Evolutionary conservation across 2,113 vertebrate species (phyloP).

Genomic region (Bucco capensis): DNA sequence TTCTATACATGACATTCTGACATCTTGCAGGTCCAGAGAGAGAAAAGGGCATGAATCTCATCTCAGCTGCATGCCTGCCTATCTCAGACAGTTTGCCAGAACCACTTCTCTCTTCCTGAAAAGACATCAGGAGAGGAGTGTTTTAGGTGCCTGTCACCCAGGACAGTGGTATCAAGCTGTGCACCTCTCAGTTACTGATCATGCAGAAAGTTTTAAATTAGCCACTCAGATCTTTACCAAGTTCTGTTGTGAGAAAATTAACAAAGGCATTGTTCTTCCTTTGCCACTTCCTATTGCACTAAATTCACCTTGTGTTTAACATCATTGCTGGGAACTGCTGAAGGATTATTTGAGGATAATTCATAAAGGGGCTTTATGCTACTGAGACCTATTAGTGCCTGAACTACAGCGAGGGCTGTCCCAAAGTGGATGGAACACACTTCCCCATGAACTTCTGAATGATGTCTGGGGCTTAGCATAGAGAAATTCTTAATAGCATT

Average conservation of each 20-base stretch:
- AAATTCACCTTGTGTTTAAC: background rate
- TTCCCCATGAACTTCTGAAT: background rate
- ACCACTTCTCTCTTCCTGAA: background rate
- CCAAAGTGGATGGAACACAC: background rate
- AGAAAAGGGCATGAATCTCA: background rate
- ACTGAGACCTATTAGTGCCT: background rate
- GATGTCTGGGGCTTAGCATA: background rate
- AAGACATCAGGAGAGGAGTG: background rate
- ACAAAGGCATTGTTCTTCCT: background rate
- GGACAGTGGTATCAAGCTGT: background rate
- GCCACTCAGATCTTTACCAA: background rate
- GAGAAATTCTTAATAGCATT: conserved; percentile 35
- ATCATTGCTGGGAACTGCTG: background rate
- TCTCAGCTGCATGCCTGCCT: background rate
- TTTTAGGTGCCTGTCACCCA: background rate
- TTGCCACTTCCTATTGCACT: background rate
- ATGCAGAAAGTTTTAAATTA: background rate
- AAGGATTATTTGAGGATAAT: background rate
- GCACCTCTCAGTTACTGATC: background rate
- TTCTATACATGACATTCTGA: background rate
- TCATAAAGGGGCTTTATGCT: background rate
- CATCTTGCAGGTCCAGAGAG: background rate
- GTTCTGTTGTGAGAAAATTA: background rate
- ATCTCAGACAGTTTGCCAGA: background rate
- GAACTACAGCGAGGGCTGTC: background rate